Conservation (phyloP, 2,113 vertebrate genomes). For the Smithornis capensis region DNA sequence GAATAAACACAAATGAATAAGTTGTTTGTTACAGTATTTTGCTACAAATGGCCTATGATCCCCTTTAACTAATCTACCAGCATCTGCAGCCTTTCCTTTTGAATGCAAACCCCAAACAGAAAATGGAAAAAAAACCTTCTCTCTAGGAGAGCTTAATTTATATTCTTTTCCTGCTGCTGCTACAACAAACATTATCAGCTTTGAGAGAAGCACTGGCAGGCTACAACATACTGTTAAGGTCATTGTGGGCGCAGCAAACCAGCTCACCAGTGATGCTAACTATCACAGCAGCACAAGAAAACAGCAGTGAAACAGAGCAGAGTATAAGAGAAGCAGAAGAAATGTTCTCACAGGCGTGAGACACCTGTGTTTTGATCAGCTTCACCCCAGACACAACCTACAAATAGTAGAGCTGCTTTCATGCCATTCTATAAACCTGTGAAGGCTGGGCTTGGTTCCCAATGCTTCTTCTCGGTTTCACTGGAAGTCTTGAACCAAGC, state of each 20-base stretch:
- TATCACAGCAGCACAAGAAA: not conserved
- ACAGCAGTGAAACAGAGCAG: not conserved
- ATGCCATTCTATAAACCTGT: not conserved
- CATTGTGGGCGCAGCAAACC: not conserved
- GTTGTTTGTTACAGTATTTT: not conserved
- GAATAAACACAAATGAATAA: not conserved
- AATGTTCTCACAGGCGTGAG: not conserved
- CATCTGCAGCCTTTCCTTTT: conserved; percentile 20
- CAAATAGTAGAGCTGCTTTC: not conserved
- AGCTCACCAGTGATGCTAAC: not conserved
- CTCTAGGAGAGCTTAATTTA: not conserved
- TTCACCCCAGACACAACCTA: not conserved
- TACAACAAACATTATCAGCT: not conserved
- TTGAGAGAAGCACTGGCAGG: not conserved
- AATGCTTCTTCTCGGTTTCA: not conserved
- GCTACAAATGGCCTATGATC: not conserved
- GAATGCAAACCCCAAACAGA: not conserved
- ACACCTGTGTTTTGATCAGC: not conserved
- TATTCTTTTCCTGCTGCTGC: conserved; percentile 5
- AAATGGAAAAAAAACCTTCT: not conserved
- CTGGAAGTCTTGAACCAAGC: not conserved
- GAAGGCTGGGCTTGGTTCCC: not conserved
- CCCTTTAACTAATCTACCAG: not conserved
- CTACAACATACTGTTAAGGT: conserved; percentile 19
- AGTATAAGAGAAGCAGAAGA: not conserved